Base-by-base conservation (phyloP, 1,140 invertebrate genomes). In the Kradibia gibbosae region DNA sequence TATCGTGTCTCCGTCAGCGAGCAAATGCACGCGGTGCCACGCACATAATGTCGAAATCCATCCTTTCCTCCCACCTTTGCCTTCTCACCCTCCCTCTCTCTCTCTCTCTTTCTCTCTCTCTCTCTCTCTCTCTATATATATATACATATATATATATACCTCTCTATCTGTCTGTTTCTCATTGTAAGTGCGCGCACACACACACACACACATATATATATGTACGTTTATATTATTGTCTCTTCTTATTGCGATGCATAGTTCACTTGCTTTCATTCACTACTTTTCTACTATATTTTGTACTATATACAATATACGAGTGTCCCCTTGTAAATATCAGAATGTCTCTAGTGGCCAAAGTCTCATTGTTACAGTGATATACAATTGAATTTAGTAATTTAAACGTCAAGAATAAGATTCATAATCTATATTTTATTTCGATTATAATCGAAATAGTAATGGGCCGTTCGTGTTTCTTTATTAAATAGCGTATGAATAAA, bases 1-100 rank as follows among this genome's bases (percentile, higher is more conserved):
- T 25, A 71, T 81, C 31, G 45, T 57, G 20, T 81, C 20, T 62
- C 55, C n/a, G 36, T 25, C n/a, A 75, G 11, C 20, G 22, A 53
- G 45, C 72, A 71, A 65, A 39, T 17, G 34, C 62, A 67, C 62
- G 34, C 20, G 62, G 62, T 67, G 62, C 22, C 34, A 67, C 36
- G 11, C 34, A 39, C 20, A 39, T n/a, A 67, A 67, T 39, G 20
- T 67, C 11, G 7, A 39, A 67, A 39, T 67, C 34, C 11, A 67
- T 67, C 34, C 4, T 67, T 53, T 17, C 15, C 50, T 31, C 10
- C 34, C n/a, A 53, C 5, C 22, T 53, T 53, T 11, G 2, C 34
- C 34, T 2, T n/a, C 4, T 67, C 25, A n/a, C 62, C 1, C 17
- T 39, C 34, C n/a, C 11, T 53, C 7, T 53, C 50, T 53, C 11